Percentiles rank a stretch among this genome's conserved stretches.
Evolutionary conservation across 37 sponge, comb jelly and placozoan species (phyloP).

Genomic region (Dysidea cf. avara): DNA sequence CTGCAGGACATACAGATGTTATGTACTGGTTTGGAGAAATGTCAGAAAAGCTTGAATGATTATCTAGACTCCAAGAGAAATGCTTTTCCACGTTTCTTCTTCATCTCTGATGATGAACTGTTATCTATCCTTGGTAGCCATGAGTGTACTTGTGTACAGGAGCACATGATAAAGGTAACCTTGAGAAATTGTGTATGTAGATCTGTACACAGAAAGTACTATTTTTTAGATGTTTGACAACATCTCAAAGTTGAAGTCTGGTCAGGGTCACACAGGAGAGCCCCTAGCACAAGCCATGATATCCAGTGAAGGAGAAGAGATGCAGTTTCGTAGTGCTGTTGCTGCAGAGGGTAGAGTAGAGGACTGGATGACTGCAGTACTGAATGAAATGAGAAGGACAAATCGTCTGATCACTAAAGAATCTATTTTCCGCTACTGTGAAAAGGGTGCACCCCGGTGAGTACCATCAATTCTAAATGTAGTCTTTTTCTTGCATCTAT

Average conservation of each 20-base stretch:
- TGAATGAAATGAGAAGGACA: slow-evolving; percentile 94
- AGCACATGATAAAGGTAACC: slow-evolving; percentile 99
- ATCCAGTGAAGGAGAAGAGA: slow-evolving; percentile 93
- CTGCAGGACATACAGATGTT: slow-evolving; percentile 90
- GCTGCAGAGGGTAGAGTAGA: slow-evolving; percentile 97
- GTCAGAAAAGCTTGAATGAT: slow-evolving; percentile 98
- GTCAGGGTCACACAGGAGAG: slow-evolving; percentile 68
- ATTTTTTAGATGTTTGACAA: slow-evolving; percentile 96
- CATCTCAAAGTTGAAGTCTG: slow-evolving; percentile 86
- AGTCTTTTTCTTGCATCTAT: no score
- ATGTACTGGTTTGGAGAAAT: slow-evolving; percentile 85
- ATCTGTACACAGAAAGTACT: no score
- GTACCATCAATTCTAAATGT: no score
- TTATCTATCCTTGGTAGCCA: slow-evolving; percentile 94
- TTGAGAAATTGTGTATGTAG: background rate
- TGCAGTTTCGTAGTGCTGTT: slow-evolving; percentile 85
- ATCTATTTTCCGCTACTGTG: slow-evolving; percentile 81
- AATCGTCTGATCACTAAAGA: slow-evolving; percentile 95
- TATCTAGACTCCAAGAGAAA: slow-evolving; percentile 99
- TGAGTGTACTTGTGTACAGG: slow-evolving; percentile 98
- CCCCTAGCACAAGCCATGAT: slow-evolving; percentile 89
- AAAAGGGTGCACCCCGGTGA: slow-evolving; percentile 64
- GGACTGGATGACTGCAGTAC: slow-evolving; percentile 99
- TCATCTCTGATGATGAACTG: slow-evolving; percentile 99
- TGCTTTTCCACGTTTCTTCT: slow-evolving; percentile 99